These are phyloP conservation scores for Nycteola revayana DNA, from an alignment of 2,888 invertebrate genomes.

Conservation along the genomic window DNA sequence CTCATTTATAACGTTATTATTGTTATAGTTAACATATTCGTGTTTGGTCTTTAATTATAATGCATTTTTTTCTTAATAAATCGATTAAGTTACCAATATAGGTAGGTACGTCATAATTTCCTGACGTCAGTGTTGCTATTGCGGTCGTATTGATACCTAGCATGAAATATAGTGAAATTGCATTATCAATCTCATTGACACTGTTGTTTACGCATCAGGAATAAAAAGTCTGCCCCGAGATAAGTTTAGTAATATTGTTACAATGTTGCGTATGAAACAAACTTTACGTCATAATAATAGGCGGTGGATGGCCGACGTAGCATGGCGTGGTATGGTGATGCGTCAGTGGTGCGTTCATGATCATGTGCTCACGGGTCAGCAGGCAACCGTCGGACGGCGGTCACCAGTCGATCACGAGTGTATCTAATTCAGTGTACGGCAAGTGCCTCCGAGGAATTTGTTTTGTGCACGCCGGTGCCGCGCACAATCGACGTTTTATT, in stretches of 20 bases:
- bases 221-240: constrained; percentile 12
- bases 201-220: too few species aligned
- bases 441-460: constrained; percentile 74
- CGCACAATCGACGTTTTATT: constrained; percentile 71
- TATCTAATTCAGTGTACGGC: constrained; percentile 74
- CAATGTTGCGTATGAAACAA: constrained; percentile 10
- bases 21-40: too few species aligned
- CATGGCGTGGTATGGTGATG: constrained; percentile 34
- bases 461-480: constrained; percentile 67
- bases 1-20: too few species aligned
- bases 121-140: too few species aligned
- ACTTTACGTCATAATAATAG: constrained; percentile 18
- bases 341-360: constrained; percentile 19
- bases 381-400: constrained; percentile 37
- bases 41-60: too few species aligned
- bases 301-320: too few species aligned
- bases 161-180: too few species aligned
- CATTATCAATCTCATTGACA: too few species aligned
- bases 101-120: too few species aligned
- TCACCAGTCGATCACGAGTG: constrained; percentile 69
- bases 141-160: too few species aligned
- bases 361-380: constrained; percentile 54
- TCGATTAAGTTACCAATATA: too few species aligned
- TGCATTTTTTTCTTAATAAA: too few species aligned
- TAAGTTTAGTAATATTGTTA: constrained; percentile 18